phyloP scores from a whole-genome alignment of 2,113 vertebrate species.

The Rallus limicola region DNA sequence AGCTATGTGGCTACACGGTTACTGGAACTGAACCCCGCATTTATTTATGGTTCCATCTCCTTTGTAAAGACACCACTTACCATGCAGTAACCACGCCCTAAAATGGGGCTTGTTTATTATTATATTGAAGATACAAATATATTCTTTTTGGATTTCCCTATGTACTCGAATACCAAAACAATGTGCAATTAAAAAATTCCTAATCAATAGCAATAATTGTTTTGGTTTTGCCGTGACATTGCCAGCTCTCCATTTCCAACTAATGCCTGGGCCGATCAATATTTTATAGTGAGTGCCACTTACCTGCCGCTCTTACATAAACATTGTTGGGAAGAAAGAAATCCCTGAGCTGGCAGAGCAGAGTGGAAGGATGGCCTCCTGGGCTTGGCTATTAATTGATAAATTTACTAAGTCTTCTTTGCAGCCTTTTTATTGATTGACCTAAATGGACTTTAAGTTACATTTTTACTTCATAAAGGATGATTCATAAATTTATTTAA shows the following conservation, averaged over 20 bases:
- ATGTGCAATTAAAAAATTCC: background rate
- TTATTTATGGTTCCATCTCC: background rate
- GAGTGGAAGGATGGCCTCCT: background rate
- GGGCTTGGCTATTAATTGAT: background rate
- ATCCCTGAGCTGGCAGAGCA: background rate
- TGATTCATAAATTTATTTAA: background rate
- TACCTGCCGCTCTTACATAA: background rate
- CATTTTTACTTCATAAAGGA: background rate
- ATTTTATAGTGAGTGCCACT: background rate
- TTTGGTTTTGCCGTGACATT: background rate
- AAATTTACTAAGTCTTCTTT: background rate
- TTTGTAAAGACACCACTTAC: background rate
- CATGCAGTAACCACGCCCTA: background rate
- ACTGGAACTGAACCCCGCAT: background rate
- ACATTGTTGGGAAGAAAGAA: background rate
- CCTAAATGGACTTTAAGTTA: background rate
- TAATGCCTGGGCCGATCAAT: background rate
- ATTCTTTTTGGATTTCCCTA: background rate
- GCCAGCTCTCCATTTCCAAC: background rate
- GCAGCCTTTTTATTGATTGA: background rate
- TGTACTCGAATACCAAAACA: background rate
- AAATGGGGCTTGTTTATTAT: background rate
- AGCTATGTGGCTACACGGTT: background rate
- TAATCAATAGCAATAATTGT: background rate
- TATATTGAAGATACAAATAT: background rate